Base-by-base conservation (phyloP, 2,113 vertebrate species). In the Thermophis baileyi region DNA sequence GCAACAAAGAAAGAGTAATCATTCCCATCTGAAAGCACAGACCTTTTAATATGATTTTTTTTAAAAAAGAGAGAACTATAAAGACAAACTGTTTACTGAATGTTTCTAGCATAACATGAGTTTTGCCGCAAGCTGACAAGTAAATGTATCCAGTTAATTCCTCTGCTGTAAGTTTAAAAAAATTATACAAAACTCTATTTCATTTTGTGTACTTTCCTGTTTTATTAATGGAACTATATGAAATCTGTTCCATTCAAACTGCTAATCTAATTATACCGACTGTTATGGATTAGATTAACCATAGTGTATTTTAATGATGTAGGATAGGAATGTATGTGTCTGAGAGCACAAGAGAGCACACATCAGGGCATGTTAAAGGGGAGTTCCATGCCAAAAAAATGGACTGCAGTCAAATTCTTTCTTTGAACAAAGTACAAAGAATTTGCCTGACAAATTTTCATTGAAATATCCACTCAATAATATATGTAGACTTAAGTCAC, bases 201-300 rank as follows among this genome's bases (percentile, higher is more conserved):
- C 94, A 92, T 93, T 96, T 95, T 95, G 85, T 46, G 88, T 57
- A 90, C 69, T 94, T 81, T 92, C 92, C 54, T 49, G 90, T 86
- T 95, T 91, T 95, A 94, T 94, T 95, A 97, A 93, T 0, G 0
- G 88, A 95, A 96, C 46, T 96, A 95, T 95, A 96, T 94, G 86
- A 95, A 96, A 90, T 94, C 93, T 95, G 95, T 92, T 87, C 50
- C 12, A 91, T 94, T 94, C 57, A 94, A 96, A 96, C 96, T 94
- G 93, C 88, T 96, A 96, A 97, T 97, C 93, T 97, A 97, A 96
- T 96, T 96, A 95, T 87, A 94, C 16, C 88, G 93, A 85, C 85
- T 94, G 95, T 96, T 96, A 95, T 95, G 95, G 93, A 95, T 94
- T 91, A 88, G 89, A 96, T 96, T 93, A 55, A 91, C 95, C 94